Evolutionary conservation across 2,797 vertebrate genomes (phyloP).

Genomic region (Diceros bicornis): DNA sequence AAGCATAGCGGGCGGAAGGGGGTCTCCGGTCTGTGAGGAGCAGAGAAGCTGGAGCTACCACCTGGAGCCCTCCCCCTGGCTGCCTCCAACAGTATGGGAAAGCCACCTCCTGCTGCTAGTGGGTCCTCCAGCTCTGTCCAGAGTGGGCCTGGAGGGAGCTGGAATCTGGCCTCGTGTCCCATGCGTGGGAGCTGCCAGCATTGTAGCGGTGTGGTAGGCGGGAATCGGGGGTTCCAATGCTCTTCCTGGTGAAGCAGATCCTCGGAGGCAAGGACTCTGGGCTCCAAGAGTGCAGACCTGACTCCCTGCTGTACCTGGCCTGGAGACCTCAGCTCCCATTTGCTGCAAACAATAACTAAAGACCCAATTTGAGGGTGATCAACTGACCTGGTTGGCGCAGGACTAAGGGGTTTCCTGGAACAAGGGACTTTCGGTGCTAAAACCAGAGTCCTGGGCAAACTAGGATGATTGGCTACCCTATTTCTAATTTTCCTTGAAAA

Average conservation of each 20-base stretch:
- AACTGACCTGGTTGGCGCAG: not conserved
- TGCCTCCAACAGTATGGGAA: too few relatives aligned
- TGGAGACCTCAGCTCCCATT: not conserved
- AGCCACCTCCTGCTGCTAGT: not conserved
- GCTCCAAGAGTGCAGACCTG: not conserved
- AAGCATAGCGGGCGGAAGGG: not conserved
- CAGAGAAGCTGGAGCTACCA: not conserved
- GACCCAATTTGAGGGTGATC: not conserved
- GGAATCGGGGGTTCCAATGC: too few relatives aligned
- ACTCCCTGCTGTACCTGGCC: not conserved
- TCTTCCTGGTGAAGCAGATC: not conserved
- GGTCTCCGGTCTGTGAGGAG: not conserved
- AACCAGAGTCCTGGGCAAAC: not conserved
- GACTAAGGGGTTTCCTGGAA: not conserved
- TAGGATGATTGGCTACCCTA: not conserved
- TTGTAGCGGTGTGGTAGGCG: not conserved
- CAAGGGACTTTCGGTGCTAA: not conserved
- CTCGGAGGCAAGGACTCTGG: not conserved
- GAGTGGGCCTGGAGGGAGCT: not conserved
- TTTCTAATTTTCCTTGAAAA: conserved; percentile 26
- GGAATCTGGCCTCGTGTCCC: not conserved
- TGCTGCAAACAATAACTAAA: not conserved
- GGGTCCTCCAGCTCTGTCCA: not conserved
- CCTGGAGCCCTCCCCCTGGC: not conserved
- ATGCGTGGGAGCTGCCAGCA: not conserved